Conservation (phyloP, 2,888 invertebrate species). For the Petrophora chlorosata region DNA sequence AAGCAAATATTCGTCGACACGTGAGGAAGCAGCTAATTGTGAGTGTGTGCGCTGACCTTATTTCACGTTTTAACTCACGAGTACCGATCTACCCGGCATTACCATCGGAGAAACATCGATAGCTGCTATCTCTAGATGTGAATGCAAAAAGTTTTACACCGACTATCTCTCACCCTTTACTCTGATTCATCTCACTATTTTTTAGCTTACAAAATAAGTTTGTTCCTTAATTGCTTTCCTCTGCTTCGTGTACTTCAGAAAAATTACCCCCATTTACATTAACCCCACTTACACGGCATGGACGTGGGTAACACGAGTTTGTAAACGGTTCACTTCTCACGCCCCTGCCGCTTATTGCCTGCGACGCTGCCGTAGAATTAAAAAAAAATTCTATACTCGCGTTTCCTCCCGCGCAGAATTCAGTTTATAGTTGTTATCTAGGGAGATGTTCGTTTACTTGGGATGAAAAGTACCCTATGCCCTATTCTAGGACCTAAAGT, state of each 20-base stretch:
- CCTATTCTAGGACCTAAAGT: too few species aligned
- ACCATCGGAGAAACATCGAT: slow-evolving; percentile 41
- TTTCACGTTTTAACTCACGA: background rate
- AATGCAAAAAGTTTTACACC: slow-evolving; percentile 51
- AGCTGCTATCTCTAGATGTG: slow-evolving; percentile 83
- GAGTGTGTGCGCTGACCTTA: slow-evolving; percentile 3
- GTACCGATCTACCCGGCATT: slow-evolving; percentile 5
- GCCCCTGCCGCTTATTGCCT: too few species aligned
- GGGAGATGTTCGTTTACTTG: too few species aligned
- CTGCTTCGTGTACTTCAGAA: background rate
- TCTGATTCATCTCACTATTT: slow-evolving; percentile 7
- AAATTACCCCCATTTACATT: too few species aligned
- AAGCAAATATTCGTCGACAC: background rate
- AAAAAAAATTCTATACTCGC: too few species aligned
- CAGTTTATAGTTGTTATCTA: too few species aligned
- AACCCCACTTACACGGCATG: too few species aligned
- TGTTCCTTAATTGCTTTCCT: background rate
- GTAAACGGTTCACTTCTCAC: too few species aligned
- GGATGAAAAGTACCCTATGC: too few species aligned
- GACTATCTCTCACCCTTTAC: background rate
- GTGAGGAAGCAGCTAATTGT: background rate
- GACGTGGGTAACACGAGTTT: too few species aligned
- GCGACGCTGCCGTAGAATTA: too few species aligned
- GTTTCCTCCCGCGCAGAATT: too few species aligned
- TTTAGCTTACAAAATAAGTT: background rate